phyloP scores from a whole-genome alignment of 2,888 invertebrate genomes.

The Aethes cnicana region DNA sequence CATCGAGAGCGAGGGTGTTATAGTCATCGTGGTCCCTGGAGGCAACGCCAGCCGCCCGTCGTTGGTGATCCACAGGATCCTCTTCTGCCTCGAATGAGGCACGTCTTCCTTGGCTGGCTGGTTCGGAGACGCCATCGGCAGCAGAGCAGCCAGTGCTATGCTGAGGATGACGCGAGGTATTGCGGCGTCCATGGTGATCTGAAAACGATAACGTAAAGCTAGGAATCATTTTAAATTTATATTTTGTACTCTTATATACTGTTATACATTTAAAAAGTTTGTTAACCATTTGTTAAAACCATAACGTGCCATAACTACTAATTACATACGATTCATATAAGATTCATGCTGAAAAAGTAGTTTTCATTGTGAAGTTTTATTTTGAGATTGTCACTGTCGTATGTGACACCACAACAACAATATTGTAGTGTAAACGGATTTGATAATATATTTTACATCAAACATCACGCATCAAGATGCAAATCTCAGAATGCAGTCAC shows the following conservation, averaged over 20 bases:
- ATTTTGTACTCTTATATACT: too few species aligned
- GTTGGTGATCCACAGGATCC: conserved; percentile 92
- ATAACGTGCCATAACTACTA: too few species aligned
- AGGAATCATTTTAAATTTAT: neutral
- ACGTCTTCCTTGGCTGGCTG: conserved; percentile 62
- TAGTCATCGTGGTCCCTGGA: conserved; percentile 90
- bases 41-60: conserved; percentile 92
- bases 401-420: neutral
- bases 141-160: conserved; percentile 70
- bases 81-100: conserved; percentile 89
- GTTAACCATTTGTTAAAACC: neutral
- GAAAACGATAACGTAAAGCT: too few species aligned
- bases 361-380: too few species aligned
- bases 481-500: conserved; percentile 48
- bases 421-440: neutral
- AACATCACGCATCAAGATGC: conserved; percentile 31
- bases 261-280: neutral
- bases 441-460: neutral
- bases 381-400: neutral
- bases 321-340: too few species aligned
- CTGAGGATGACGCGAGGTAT: conserved; percentile 71
- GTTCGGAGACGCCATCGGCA: conserved; percentile 67
- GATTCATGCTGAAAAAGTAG: too few species aligned
- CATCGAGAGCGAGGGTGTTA: conserved; percentile 90
- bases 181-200: conserved; percentile 71